phyloP scores from a whole-genome alignment of 2,113 vertebrate species.

The Lycocorax pyrrhopterus region DNA sequence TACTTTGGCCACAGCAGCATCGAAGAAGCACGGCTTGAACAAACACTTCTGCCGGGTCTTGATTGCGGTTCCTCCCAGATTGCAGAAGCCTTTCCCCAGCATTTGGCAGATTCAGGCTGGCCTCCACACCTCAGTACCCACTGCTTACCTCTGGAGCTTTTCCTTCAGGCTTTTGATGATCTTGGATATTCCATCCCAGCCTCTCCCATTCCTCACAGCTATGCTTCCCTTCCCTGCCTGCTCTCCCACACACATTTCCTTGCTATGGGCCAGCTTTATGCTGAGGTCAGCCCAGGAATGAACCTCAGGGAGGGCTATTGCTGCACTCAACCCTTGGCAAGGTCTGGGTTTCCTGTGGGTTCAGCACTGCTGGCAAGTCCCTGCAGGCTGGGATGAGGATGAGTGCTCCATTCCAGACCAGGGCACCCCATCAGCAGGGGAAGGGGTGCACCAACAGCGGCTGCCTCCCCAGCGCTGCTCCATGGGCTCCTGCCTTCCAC shows the following conservation, averaged over 20 bases:
- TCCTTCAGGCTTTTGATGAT: not conserved
- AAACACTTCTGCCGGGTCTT: not conserved
- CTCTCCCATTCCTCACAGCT: not conserved
- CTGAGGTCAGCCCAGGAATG: not conserved
- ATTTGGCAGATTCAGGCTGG: not conserved
- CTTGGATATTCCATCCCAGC: not conserved
- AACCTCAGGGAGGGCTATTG: not conserved
- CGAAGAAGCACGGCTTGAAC: not conserved
- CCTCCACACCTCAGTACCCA: not conserved
- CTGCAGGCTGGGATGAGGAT: not conserved
- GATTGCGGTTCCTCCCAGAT: not conserved
- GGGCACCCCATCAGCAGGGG: not conserved
- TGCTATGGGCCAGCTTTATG: not conserved
- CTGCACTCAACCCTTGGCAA: not conserved
- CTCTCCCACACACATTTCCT: not conserved
- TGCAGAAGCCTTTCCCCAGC: rapidly evolving
- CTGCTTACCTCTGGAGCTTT: not conserved
- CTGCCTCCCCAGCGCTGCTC: not conserved
- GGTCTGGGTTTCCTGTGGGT: not conserved
- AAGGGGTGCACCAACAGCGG: not conserved
- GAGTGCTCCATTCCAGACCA: not conserved
- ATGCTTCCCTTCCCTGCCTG: not conserved
- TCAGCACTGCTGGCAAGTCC: not conserved
- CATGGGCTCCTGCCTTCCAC: not conserved
- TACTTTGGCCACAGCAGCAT: not conserved